A percentile compares a stretch with the other conserved stretches of the same genome.
Conservation (phyloP, 2,113 vertebrate genomes). For the Sphaerodactylus townsendi region DNA sequence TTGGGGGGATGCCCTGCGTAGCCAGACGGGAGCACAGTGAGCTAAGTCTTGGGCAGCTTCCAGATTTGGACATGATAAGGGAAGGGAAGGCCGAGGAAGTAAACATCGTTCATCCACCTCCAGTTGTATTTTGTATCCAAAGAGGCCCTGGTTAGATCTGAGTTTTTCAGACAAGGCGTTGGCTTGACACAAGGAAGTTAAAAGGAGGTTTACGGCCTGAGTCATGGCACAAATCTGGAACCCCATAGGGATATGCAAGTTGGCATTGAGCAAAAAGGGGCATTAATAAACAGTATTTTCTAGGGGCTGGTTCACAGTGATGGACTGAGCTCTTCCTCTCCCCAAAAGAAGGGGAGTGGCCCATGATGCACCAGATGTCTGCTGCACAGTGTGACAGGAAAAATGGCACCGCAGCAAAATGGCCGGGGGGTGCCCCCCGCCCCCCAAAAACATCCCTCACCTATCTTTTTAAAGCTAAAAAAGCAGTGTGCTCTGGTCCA, state of each 20-base stretch:
- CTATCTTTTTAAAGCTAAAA: no score
- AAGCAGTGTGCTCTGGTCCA: no score
- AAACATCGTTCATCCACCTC: constrained; percentile 58
- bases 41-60: constrained; percentile 75
- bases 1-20: constrained; percentile 66
- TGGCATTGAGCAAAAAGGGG: no score
- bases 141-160: constrained; percentile 52
- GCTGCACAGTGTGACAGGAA: no score
- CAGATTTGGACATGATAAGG: constrained; percentile 55
- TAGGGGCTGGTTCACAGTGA: background rate
- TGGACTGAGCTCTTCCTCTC: background rate
- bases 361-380: no score
- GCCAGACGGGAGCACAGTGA: constrained; percentile 64
- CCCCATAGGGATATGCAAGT: background rate
- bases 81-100: background rate
- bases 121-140: constrained; percentile 53
- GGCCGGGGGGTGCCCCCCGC: no score
- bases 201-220: background rate
- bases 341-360: no score
- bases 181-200: background rate
- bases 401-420: no score
- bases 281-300: background rate
- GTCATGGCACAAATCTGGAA: background rate
- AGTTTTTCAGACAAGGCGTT: constrained; percentile 30
- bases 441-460: no score